These are phyloP conservation scores for Enteromius fasciolatus DNA, from an alignment of 2,797 vertebrate genomes.

Conservation along the genomic window DNA sequence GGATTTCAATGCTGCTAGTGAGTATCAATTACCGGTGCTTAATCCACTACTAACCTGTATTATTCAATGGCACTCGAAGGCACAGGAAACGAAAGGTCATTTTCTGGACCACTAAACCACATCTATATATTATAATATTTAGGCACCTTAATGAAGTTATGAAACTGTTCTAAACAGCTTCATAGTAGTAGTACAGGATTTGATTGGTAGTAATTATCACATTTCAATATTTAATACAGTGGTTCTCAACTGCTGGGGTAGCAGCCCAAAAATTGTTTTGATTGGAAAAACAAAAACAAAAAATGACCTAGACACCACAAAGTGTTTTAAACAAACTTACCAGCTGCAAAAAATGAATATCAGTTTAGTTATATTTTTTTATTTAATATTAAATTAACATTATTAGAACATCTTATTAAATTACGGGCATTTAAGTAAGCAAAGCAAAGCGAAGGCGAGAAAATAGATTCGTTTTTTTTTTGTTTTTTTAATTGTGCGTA, in stretches of 20 bases:
- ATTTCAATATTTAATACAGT: constrained; percentile 2
- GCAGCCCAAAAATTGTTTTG: background rate
- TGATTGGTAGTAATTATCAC: background rate
- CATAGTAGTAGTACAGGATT: background rate
- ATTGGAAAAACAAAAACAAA: background rate
- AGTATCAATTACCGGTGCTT: background rate
- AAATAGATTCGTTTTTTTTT: background rate
- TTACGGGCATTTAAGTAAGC: background rate
- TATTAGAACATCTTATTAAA: background rate
- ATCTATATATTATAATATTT: background rate
- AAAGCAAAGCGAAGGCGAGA: background rate
- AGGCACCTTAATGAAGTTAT: background rate
- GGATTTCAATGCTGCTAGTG: constrained; percentile 3
- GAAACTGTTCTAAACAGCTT: background rate
- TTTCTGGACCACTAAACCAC: background rate
- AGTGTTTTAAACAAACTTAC: background rate
- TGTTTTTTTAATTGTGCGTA: background rate
- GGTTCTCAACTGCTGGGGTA: constrained; percentile 11
- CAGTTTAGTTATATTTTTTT: background rate
- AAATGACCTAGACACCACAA: background rate
- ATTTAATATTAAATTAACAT: background rate
- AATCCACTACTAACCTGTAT: background rate
- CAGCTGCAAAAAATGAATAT: background rate
- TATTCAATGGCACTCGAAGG: constrained; percentile 1
- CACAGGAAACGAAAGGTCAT: background rate